phyloP scores from a whole-genome alignment of 2,113 vertebrate genomes.

The Vimba vimba region DNA sequence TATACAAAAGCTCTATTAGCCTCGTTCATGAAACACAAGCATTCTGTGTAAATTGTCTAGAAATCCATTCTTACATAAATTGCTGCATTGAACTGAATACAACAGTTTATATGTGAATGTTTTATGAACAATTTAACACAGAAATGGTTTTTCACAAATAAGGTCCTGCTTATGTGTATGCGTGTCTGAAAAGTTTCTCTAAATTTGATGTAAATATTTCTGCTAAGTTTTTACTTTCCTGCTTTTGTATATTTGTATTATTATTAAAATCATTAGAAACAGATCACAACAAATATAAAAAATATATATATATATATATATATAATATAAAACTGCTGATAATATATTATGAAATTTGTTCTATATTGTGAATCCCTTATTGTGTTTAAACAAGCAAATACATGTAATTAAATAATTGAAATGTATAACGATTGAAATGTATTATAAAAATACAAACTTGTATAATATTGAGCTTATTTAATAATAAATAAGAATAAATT shows the following conservation, averaged over 20 bases:
- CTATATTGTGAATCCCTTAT: neutral
- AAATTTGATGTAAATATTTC: constrained; percentile 11
- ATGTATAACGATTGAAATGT: neutral
- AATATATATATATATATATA: too few species aligned
- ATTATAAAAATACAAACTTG: neutral
- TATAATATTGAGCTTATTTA: constrained; percentile 4
- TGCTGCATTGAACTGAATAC: constrained; percentile 3
- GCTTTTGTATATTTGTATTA: constrained; percentile 59
- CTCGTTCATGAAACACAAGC: neutral
- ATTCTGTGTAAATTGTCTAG: neutral
- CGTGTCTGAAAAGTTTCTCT: neutral
- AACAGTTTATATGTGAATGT: neutral
- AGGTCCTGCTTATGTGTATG: neutral
- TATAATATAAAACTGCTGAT: neutral
- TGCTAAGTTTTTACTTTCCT: constrained; percentile 54
- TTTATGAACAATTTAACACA: constrained; percentile 22
- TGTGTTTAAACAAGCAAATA: neutral
- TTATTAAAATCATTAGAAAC: constrained; percentile 45
- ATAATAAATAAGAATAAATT: neutral
- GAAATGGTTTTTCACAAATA: constrained; percentile 7
- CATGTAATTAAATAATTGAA: neutral
- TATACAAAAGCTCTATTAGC: neutral
- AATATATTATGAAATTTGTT: neutral
- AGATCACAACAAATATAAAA: neutral
- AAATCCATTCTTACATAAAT: neutral